phyloP scores from a whole-genome alignment of 35 echinoderm and acorn worm genomes.

The Hemicentrotus pulcherrimus region DNA sequence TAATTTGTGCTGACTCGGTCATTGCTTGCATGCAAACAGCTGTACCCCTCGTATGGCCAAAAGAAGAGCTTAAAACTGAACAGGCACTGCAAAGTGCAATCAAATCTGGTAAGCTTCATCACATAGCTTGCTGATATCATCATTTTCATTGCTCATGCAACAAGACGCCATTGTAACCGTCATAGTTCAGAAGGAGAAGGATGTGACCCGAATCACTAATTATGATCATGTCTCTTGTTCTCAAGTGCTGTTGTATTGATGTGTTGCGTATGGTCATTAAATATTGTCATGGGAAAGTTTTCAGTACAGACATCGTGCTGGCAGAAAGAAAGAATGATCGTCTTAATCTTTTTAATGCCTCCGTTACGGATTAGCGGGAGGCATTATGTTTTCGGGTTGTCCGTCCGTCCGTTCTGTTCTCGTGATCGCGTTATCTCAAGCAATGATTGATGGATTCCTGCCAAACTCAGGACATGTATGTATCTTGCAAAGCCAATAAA shows the following conservation, averaged over 20 bases:
- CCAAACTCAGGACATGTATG: too few species aligned
- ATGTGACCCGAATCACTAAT: too few species aligned
- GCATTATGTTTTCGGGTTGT: too few species aligned
- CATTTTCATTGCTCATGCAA: background rate
- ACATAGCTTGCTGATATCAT: background rate
- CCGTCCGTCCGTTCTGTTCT: too few species aligned
- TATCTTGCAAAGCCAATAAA: too few species aligned
- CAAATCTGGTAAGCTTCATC: conserved; percentile 8
- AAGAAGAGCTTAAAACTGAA: conserved; percentile 32
- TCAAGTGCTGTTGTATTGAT: background rate
- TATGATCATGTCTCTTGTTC: background rate
- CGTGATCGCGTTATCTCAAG: too few species aligned
- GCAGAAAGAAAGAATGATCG: too few species aligned
- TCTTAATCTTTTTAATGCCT: too few species aligned
- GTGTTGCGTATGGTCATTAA: background rate
- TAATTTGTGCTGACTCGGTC: conserved; percentile 50
- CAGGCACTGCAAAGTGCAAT: conserved; percentile 17
- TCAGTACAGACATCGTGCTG: too few species aligned
- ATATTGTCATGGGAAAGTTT: too few species aligned
- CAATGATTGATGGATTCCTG: too few species aligned
- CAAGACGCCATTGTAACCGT: background rate
- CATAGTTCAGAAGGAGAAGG: background rate
- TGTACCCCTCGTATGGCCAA: conserved; percentile 38
- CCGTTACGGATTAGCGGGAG: too few species aligned
- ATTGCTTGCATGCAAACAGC: conserved; percentile 54